These are phyloP conservation scores for Seladonia tumulorum DNA, from an alignment of 2,888 invertebrate genomes.

Conservation along the genomic window DNA sequence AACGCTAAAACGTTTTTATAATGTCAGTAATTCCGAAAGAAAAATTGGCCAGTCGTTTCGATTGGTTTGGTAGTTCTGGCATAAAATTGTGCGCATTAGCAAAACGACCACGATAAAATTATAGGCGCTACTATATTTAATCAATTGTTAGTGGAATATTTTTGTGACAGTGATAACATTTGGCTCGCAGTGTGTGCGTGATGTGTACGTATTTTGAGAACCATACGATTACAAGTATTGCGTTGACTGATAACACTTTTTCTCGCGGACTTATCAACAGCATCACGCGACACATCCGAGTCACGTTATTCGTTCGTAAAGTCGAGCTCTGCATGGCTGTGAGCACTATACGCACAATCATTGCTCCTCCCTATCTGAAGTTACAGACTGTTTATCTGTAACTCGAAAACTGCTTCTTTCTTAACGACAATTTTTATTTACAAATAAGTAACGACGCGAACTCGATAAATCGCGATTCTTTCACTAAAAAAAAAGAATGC, in stretches of 20 bases:
- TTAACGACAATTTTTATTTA: background rate
- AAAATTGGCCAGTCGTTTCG: background rate
- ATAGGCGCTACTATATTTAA: background rate
- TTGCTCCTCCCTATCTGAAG: background rate
- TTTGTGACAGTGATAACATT: constrained; percentile 2
- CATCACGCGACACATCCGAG: constrained; percentile 48
- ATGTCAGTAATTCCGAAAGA: background rate
- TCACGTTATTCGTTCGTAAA: constrained; percentile 60
- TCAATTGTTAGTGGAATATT: constrained; percentile 4
- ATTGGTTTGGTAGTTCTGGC: no score
- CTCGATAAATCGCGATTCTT: background rate
- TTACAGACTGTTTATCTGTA: background rate
- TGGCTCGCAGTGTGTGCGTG: background rate
- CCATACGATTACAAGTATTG: constrained; percentile 1
- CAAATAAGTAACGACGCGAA: background rate
- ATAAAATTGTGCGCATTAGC: background rate
- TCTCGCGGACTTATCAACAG: constrained; percentile 42
- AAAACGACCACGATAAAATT: background rate
- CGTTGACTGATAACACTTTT: constrained; percentile 35
- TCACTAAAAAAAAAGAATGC: background rate
- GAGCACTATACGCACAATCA: constrained; percentile 20
- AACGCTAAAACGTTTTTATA: background rate
- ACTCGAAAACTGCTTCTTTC: background rate
- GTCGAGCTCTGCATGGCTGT: constrained; percentile 18
- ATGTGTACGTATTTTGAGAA: background rate